Evolutionary conservation across 2,113 vertebrate genomes (phyloP).

Genomic region (Microcebus lehilahytsara): DNA sequence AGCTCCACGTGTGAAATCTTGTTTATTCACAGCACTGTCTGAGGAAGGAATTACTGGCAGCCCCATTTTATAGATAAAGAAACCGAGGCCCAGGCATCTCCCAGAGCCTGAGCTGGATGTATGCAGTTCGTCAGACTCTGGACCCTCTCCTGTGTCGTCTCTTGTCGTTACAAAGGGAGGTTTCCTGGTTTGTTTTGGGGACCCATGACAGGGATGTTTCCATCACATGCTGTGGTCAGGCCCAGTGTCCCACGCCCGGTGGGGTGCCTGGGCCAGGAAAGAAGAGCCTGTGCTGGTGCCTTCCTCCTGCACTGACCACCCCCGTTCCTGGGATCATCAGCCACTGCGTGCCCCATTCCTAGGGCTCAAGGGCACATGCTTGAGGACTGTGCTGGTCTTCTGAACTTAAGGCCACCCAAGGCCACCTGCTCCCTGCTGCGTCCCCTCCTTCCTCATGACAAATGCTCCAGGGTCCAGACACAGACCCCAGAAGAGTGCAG

Average conservation of each 20-base stretch:
- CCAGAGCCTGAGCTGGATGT: background rate
- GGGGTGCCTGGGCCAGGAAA: background rate
- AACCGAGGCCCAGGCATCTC: background rate
- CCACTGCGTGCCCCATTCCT: background rate
- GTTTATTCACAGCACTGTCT: background rate
- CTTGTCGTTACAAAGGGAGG: background rate
- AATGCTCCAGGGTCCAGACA: slow-evolving; percentile 40
- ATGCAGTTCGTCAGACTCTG: background rate
- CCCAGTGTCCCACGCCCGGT: background rate
- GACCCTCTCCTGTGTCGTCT: background rate
- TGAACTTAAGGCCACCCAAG: background rate
- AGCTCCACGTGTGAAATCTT: background rate
- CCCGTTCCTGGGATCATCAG: rapidly evolving
- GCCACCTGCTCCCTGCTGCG: slow-evolving; percentile 25
- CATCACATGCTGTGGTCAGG: background rate
- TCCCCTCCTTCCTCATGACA: background rate
- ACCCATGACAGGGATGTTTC: background rate
- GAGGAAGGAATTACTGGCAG: background rate
- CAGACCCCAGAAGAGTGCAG: slow-evolving; percentile 45
- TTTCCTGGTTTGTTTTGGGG: background rate
- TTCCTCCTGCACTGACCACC: background rate
- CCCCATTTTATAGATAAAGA: background rate
- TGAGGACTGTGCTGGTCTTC: background rate
- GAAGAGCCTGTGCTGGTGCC: background rate
- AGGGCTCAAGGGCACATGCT: background rate